Evolutionary conservation across 2,888 invertebrate genomes (phyloP).

Genomic region (Slavum lentiscoides): DNA sequence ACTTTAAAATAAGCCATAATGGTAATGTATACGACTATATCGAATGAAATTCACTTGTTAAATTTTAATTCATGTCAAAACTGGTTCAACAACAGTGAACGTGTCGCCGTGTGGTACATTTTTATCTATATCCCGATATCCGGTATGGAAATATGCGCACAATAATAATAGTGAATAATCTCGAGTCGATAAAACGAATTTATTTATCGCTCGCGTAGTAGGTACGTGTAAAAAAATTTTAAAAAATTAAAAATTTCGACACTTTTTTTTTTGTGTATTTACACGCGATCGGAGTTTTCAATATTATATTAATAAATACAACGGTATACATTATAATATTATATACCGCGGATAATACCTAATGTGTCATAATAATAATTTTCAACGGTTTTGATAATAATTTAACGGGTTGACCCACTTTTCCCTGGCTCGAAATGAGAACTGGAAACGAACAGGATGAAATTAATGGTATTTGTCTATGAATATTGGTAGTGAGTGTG

Average conservation of each 20-base stretch:
- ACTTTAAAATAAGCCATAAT: constrained; percentile 25
- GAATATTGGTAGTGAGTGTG: constrained; percentile 29
- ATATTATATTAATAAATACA: background rate
- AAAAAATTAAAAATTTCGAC: no score
- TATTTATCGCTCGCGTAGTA: constrained; percentile 18
- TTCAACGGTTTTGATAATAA: constrained; percentile 26
- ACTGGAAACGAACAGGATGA: constrained; percentile 50
- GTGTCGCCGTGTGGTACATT: constrained; percentile 1
- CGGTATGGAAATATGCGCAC: constrained; percentile 38
- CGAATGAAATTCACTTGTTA: constrained; percentile 17
- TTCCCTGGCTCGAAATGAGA: constrained; percentile 22
- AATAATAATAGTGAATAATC: background rate
- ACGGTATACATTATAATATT: no score
- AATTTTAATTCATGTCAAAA: constrained; percentile 12
- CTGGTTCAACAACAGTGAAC: constrained; percentile 24
- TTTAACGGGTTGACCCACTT: constrained; percentile 32
- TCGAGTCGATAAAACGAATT: constrained; percentile 27
- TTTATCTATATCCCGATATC: constrained; percentile 35
- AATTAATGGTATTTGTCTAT: constrained; percentile 52
- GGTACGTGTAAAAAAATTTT: no score
- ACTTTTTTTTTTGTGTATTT: no score
- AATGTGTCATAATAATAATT: constrained; percentile 17
- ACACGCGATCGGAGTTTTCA: constrained; percentile 22
- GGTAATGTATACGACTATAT: no score
- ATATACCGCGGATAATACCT: constrained; percentile 18